These are phyloP conservation scores for Onthophagus taurus DNA, from an alignment of 1,140 invertebrate species.

Conservation along the genomic window DNA sequence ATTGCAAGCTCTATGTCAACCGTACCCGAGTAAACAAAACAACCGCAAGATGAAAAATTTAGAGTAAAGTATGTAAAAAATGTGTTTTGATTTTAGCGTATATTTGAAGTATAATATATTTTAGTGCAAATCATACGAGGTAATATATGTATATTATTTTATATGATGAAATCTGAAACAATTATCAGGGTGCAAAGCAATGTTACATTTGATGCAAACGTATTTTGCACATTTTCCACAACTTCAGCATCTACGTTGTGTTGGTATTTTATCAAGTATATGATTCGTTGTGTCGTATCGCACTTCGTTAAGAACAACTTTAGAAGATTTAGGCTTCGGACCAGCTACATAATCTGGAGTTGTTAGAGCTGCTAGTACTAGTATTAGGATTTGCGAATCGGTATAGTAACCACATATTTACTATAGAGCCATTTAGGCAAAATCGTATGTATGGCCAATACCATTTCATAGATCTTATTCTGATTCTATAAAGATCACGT, in stretches of 20 bases:
- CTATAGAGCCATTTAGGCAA: slow-evolving; percentile 6
- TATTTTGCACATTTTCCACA: slow-evolving; percentile 15
- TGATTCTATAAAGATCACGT: slow-evolving; percentile 7
- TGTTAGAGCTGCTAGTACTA: slow-evolving; percentile 9
- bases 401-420: slow-evolving; percentile 12
- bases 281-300: slow-evolving; percentile 12
- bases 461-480: slow-evolving; percentile 7
- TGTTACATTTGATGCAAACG: slow-evolving; percentile 15
- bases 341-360: slow-evolving; percentile 1
- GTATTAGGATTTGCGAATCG: slow-evolving; percentile 7
- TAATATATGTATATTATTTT: too few relatives aligned
- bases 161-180: slow-evolving; percentile 11
- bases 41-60: too few relatives aligned
- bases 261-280: slow-evolving; percentile 6
- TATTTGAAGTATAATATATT: too few relatives aligned
- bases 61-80: too few relatives aligned
- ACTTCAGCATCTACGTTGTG: slow-evolving; percentile 12
- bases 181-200: slow-evolving; percentile 15
- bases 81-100: too few relatives aligned
- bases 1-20: too few relatives aligned
- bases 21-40: too few relatives aligned
- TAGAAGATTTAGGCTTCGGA: slow-evolving; percentile 8
- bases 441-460: slow-evolving; percentile 9
- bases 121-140: too few relatives aligned
- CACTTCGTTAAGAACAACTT: slow-evolving; percentile 11